Conservation (phyloP, 2,797 vertebrate species). For the Leucoraja ocellata region DNA sequence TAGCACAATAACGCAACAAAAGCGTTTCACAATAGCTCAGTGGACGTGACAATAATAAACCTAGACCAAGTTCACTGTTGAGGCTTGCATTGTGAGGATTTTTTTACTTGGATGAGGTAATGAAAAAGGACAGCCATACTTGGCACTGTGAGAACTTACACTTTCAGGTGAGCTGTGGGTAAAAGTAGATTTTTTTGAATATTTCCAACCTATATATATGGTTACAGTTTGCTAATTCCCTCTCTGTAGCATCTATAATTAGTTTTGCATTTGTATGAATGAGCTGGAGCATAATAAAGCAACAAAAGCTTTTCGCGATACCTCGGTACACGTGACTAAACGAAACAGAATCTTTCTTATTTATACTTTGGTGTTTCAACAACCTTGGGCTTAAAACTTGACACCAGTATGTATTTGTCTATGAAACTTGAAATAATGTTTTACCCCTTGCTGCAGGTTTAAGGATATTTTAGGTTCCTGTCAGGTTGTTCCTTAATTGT, state of each 20-base stretch:
- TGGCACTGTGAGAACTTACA: not conserved
- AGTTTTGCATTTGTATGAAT: not conserved
- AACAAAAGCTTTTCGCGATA: too few species aligned
- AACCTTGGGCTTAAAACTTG: not conserved
- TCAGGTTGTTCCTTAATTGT: not conserved
- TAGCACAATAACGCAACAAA: too few species aligned
- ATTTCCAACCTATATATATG: not conserved
- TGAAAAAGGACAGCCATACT: not conserved
- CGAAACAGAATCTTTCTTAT: not conserved
- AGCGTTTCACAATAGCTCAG: too few species aligned
- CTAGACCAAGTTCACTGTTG: not conserved
- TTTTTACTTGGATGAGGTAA: not conserved
- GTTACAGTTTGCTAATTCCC: not conserved
- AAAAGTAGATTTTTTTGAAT: not conserved
- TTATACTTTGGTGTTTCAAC: not conserved
- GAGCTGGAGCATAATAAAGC: not conserved
- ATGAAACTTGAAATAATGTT: conserved; percentile 7
- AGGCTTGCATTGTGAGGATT: not conserved
- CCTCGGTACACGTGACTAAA: too few species aligned
- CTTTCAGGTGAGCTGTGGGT: not conserved
- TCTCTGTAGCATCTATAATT: not conserved
- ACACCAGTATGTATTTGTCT: not conserved
- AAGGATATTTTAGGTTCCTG: not conserved
- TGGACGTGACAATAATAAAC: too few species aligned
- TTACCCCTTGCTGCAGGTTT: not conserved